A percentile compares a stretch with the other conserved stretches of the same genome.
Evolutionary conservation across 1,140 invertebrate genomes (phyloP).

Genomic region (Andrena cerasifolii): DNA sequence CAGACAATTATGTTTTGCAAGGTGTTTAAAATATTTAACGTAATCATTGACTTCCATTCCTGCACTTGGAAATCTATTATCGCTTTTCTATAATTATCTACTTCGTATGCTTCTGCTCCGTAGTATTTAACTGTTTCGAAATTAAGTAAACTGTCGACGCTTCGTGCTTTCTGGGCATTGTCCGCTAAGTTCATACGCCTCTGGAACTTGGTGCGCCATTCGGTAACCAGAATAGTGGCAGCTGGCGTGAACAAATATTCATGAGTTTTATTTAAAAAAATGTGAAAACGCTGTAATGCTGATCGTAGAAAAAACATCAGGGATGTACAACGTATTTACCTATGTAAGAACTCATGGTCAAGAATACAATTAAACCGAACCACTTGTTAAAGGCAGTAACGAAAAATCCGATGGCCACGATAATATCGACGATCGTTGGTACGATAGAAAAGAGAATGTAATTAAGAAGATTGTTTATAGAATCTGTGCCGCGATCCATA

Average conservation of each 20-base stretch:
- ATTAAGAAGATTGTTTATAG: constrained; percentile 95
- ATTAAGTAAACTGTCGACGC: constrained; percentile 98
- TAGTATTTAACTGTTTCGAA: constrained; percentile 99
- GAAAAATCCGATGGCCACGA: constrained; percentile 96
- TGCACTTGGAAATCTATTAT: constrained; percentile 92
- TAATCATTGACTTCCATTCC: constrained; percentile 93
- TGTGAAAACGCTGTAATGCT: neutral
- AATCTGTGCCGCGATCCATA: constrained; percentile 97
- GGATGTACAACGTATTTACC: constrained; percentile 84
- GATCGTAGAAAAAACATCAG: neutral
- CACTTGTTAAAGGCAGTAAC: constrained; percentile 93
- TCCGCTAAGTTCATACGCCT: constrained; percentile 96
- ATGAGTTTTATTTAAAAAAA: constrained; percentile 3
- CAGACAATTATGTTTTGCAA: constrained; percentile 96
- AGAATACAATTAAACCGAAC: constrained; percentile 97
- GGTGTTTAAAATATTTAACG: constrained; percentile 94
- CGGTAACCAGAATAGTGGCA: constrained; percentile 93
- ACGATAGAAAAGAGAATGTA: constrained; percentile 94
- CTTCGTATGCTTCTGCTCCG: constrained; percentile 95
- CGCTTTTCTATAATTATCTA: constrained; percentile 90
- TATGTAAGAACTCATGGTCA: constrained; percentile 96
- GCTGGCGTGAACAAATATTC: constrained; percentile 80
- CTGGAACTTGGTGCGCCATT: constrained; percentile 98
- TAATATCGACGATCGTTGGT: constrained; percentile 95
- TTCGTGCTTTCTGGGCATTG: constrained; percentile 94